Conservation (phyloP, 2,888 invertebrate genomes). For the Drosophila maculinotata region DNA sequence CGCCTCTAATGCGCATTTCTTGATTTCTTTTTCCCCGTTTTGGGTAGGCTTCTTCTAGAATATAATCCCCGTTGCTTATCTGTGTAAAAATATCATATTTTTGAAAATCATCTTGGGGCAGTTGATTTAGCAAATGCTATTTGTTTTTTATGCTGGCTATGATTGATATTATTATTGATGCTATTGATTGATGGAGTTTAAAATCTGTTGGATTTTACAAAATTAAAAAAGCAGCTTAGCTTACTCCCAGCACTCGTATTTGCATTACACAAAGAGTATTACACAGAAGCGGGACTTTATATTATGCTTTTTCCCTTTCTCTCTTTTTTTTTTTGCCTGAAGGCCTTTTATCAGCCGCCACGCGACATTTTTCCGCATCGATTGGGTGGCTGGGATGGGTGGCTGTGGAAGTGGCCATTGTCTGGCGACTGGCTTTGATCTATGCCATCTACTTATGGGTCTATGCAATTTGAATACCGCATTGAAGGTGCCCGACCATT, state of each 20-base stretch:
- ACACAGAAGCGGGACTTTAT: conserved; percentile 37
- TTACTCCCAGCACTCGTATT: conserved; percentile 44
- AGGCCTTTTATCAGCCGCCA: conserved; percentile 70
- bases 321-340: conserved; percentile 28
- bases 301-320: conserved; percentile 20
- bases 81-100: conserved; percentile 74
- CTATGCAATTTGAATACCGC: conserved; percentile 27
- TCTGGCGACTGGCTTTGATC: conserved; percentile 67
- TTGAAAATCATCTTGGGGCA: conserved; percentile 68
- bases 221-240: conserved; percentile 79
- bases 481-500: conserved; percentile 34
- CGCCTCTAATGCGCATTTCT: conserved; percentile 72
- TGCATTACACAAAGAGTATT: conserved; percentile 67
- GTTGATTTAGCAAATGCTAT: conserved; percentile 77
- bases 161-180: conserved; percentile 79
- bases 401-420: conserved; percentile 55
- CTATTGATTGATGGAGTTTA: conserved; percentile 57
- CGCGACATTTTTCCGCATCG: conserved; percentile 76
- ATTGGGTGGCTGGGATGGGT: conserved; percentile 31
- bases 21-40: conserved; percentile 14
- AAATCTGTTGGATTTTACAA: conserved; percentile 65
- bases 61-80: conserved; percentile 70
- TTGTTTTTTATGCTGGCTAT: conserved; percentile 69
- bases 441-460: conserved; percentile 42
- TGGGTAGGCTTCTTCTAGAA: conserved; percentile 28